These are phyloP conservation scores for Drosophila tsacasi DNA, from an alignment of 1,140 invertebrate species.

Conservation along the genomic window DNA sequence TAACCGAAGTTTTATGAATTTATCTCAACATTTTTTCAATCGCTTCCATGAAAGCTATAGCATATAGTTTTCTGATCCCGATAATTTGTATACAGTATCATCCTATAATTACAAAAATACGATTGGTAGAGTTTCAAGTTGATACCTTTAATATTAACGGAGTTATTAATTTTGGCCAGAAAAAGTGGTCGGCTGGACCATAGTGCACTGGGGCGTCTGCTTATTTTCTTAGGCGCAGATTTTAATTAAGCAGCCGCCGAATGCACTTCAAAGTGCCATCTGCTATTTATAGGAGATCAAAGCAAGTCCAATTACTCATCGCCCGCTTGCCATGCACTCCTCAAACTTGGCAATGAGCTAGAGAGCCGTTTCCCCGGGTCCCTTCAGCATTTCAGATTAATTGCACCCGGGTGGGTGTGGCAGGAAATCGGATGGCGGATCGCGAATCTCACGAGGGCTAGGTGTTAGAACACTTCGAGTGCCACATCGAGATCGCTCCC, in stretches of 20 bases:
- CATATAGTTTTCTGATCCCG: no score
- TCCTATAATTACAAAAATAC: no score
- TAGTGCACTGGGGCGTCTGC: conserved; percentile 35
- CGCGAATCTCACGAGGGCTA: conserved; percentile 18
- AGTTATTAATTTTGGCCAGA: no score
- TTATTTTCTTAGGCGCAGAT: conserved; percentile 49
- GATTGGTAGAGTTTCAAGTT: no score
- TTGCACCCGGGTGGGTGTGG: conserved; percentile 68
- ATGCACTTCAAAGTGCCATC: conserved; percentile 63
- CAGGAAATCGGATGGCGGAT: conserved; percentile 67
- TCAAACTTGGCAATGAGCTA: conserved; percentile 80
- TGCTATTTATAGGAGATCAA: conserved; percentile 79
- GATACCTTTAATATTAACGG: no score
- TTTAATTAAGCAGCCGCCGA: conserved; percentile 53
- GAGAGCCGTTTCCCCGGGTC: conserved; percentile 54
- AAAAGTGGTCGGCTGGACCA: no score
- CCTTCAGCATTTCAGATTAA: conserved; percentile 65
- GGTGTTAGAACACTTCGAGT: conserved; percentile 68
- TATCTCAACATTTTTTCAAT: no score
- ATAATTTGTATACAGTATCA: no score
- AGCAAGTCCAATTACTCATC: conserved; percentile 78
- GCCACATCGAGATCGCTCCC: conserved; percentile 2
- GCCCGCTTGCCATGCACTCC: conserved; percentile 63
- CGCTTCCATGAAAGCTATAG: no score
- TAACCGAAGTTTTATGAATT: no score